Base-by-base conservation (phyloP, 2,888 invertebrate species). In the Agelastica alni region DNA sequence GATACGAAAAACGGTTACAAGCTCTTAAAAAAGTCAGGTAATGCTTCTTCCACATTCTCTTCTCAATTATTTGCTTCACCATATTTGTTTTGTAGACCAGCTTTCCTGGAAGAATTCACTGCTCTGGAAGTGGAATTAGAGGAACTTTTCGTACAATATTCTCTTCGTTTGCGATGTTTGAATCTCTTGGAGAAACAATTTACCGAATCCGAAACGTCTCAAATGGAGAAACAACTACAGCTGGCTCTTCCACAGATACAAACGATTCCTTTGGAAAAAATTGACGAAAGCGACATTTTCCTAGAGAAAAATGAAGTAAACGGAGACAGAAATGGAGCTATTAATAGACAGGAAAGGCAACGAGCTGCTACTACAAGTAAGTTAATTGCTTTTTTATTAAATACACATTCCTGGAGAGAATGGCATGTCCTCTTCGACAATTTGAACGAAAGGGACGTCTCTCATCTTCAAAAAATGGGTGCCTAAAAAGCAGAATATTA, bases 81-180 rank as follows among this genome's bases (percentile, higher is more conserved):
- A n/a, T 39, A 13, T 31, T 12, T n/a, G 12, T 32, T 13, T 53
- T 64, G 48, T 68, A 89, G 92, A 44, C 98, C 98, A 0, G 96
- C 96, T 0, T 98, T 96, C 75, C 88, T 97, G 83, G 94, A 96
- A 67, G 98, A 99, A 76, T 92, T 95, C 75, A 93, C 93, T 54
- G 86, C 88, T 41, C 80, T 94, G 46, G 97, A 99, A 76, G 79
- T 81, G 32, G 94, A 96, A 71, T 76, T 98, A 12, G 88, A 91
- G 68, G 80, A 84, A 59, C 80, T 96, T 13, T 96, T 96, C 78
- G 87, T 89, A 30, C 86, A 89, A 67, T 99, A 96, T 78, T 88
- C 97, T 62, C 79, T 89, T 45, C 86, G 94, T 49, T 88, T 93
- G 74, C 87, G 96, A 45, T 92, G 93, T 67, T 83, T 96, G 37